These are phyloP conservation scores for Peromyscus melanophrys DNA, from an alignment of 2,797 vertebrate species.

Conservation along the genomic window DNA sequence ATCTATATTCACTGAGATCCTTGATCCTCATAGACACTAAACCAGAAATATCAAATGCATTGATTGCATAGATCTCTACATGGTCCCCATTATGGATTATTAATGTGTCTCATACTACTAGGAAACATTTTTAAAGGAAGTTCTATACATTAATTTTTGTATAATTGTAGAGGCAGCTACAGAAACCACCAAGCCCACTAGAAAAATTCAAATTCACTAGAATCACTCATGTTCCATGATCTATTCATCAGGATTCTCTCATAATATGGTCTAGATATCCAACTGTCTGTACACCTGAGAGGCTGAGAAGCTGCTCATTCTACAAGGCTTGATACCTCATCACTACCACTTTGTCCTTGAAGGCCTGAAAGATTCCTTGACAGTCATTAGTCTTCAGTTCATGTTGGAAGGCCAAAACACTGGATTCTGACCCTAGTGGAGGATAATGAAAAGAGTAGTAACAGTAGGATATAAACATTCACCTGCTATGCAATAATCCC, in stretches of 20 bases:
- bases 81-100: not conserved
- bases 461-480: not conserved
- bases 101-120: not conserved
- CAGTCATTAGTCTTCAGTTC: not conserved
- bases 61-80: not conserved
- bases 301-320: not conserved
- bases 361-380: not conserved
- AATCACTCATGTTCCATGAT: no score
- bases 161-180: not conserved
- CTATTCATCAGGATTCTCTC: no score
- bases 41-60: not conserved
- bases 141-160: not conserved
- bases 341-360: not conserved
- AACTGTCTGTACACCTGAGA: no score
- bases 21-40: not conserved
- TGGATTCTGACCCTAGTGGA: not conserved
- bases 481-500: not conserved
- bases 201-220: no score
- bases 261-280: no score
- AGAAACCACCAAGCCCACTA: not conserved
- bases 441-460: not conserved
- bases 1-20: not conserved
- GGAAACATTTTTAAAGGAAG: not conserved
- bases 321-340: not conserved
- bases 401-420: not conserved